Evolutionary conservation across 2,888 invertebrate species (phyloP), one percentile per base, ranked within the genome.

Genomic region (Eupithecia inturbata): DNA sequence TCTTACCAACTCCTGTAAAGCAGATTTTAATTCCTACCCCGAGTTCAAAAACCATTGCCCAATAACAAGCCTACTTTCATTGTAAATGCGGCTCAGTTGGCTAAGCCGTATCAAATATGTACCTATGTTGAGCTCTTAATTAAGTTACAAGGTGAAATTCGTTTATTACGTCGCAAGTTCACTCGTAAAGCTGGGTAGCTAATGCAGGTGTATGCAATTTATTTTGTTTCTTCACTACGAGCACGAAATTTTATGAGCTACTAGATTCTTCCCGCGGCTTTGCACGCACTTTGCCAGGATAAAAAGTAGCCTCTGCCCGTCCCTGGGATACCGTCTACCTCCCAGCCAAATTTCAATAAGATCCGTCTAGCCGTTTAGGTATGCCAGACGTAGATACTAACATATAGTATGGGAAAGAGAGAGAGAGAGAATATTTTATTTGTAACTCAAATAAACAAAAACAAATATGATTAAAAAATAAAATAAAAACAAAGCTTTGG

Each of bases 41-140:
- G 19, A 16, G 16, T 45, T 45, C 45, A n/a, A 45, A 45, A 45
- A 45, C 7, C 7, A n/a, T 45, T 45, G 9, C n/a, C 45, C 45
- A 45, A 45, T n/a, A 1, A 45, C n/a, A 4, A 45, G 19, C 45
- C 45, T 19, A 57, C 3, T 71, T 74, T 63, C 70, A 41, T 28
- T 41, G 31, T 39, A 41, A 68, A 63, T 10, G 22, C 14, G 26
- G 26, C 12, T 60, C 12, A 76, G 74, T 73, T 67, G 71, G 74
- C 76, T 75, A 73, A 77, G 76, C 76, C 72, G 73, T 78, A 79
- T 80, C 79, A 80, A 78, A 77, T 80, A 80, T 80, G 76, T 77
- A n/a, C n/a, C n/a, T n/a, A 78, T 70, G 70, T 60, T 75, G 68
- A 78, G 76, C 77, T 79, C 75, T 76, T 77, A 76, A 80, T 80